Conservation (phyloP, 2,113 vertebrate genomes). For the Cebidichthys violaceus region DNA sequence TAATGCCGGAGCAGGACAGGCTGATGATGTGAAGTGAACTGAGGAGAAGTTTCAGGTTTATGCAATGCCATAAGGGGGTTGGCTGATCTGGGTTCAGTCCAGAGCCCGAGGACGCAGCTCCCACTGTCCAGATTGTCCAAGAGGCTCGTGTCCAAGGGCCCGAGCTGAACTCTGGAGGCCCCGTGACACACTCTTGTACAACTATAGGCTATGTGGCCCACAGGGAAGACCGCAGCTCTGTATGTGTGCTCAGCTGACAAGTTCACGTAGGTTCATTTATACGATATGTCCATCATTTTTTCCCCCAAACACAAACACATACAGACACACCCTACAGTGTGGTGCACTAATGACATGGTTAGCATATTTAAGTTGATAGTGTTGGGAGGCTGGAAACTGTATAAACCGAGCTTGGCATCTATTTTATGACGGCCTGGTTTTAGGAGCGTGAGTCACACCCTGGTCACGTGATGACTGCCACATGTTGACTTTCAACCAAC, state of each 20-base stretch:
- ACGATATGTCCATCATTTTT: slow-evolving; percentile 24
- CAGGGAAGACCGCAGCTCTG: not conserved
- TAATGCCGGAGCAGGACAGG: slow-evolving; percentile 48
- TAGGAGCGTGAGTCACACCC: slow-evolving; percentile 60
- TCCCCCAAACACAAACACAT: slow-evolving; percentile 12
- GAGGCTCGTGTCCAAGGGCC: slow-evolving; percentile 22
- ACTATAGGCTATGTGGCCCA: not conserved
- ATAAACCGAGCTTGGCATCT: slow-evolving; percentile 54
- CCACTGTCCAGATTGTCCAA: slow-evolving; percentile 44
- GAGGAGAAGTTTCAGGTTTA: slow-evolving; percentile 43
- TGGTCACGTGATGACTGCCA: slow-evolving; percentile 30
- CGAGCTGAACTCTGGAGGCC: slow-evolving; percentile 20
- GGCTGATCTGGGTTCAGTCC: slow-evolving; percentile 53
- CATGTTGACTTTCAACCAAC: slow-evolving; percentile 23
- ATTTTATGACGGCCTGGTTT: slow-evolving; percentile 55
- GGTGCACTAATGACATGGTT: slow-evolving; percentile 69
- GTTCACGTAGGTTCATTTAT: slow-evolving; percentile 4
- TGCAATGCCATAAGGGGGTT: slow-evolving; percentile 39
- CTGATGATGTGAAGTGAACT: slow-evolving; percentile 57
- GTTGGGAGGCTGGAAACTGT: slow-evolving; percentile 60
- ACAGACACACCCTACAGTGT: slow-evolving; percentile 60
- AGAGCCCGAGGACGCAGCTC: slow-evolving; percentile 22
- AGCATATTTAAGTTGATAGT: slow-evolving; percentile 58
- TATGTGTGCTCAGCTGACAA: slow-evolving; percentile 3
- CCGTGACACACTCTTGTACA: slow-evolving; percentile 2